These are phyloP conservation scores for Aplysia californica DNA, from an alignment of 1,140 invertebrate genomes.

Conservation along the genomic window DNA sequence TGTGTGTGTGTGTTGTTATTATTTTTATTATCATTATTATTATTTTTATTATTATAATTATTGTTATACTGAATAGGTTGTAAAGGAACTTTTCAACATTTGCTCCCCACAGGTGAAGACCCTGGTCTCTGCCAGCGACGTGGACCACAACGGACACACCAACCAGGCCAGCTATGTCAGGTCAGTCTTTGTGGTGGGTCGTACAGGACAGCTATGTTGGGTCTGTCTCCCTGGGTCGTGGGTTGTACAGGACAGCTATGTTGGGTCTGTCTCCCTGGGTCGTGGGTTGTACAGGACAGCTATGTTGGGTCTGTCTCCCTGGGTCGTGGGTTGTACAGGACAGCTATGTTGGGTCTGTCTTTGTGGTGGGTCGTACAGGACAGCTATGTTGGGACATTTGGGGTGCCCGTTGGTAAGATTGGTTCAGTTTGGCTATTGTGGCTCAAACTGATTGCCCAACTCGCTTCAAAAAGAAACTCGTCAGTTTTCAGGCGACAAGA, in stretches of 20 bases:
- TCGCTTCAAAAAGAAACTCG: too few species aligned
- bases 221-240: too few species aligned
- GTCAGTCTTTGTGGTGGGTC: neutral
- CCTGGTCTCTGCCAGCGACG: slow-evolving; percentile 13
- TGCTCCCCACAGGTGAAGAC: slow-evolving; percentile 6
- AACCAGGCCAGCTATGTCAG: slow-evolving; percentile 30
- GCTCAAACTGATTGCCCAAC: too few species aligned
- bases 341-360: neutral
- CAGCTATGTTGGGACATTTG: too few species aligned
- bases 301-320: neutral
- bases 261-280: too few species aligned
- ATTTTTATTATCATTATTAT: neutral
- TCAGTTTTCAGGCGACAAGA: too few species aligned
- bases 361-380: neutral
- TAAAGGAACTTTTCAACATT: too few species aligned
- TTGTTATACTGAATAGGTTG: too few species aligned
- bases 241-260: neutral
- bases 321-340: neutral
- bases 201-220: neutral
- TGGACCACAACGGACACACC: slow-evolving; percentile 24
- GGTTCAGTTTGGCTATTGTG: too few species aligned
- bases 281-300: neutral
- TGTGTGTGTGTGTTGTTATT: neutral
- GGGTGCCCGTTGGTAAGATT: too few species aligned
- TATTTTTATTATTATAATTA: neutral